Percentiles rank a stretch among this genome's conserved stretches.
phyloP scores from a whole-genome alignment of 2,797 vertebrate species.

The Enteromius argenteus region DNA sequence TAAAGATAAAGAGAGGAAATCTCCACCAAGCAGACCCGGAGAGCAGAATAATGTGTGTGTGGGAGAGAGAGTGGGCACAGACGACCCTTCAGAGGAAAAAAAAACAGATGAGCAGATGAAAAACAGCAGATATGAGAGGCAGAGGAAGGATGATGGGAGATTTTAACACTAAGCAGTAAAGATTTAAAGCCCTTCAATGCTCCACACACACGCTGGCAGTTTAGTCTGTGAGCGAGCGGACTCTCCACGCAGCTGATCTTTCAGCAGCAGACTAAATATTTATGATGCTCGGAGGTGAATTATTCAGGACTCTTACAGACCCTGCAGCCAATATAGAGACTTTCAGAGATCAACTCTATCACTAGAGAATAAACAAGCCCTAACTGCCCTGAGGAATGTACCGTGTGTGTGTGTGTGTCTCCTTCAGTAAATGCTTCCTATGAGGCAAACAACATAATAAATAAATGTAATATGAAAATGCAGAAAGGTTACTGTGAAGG shows the following conservation, averaged over 20 bases:
- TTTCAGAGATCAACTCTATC: constrained; percentile 1
- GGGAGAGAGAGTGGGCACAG: constrained; percentile 5
- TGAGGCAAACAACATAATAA: neutral
- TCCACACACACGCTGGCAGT: constrained; percentile 4
- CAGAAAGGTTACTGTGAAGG: neutral
- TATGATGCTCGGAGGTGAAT: constrained; percentile 24
- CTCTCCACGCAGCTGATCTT: constrained; percentile 18
- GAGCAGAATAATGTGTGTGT: neutral
- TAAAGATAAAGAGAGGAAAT: constrained; percentile 12
- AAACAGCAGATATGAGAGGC: constrained; percentile 3
- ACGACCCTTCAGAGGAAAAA: constrained; percentile 34
- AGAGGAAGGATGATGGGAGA: constrained; percentile 38
- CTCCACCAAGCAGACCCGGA: neutral
- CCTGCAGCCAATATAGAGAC: constrained; percentile 8
- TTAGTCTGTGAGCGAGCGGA: constrained; percentile 4
- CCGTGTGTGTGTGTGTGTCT: neutral
- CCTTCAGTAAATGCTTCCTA: neutral
- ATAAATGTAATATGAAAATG: neutral
- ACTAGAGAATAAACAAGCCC: neutral
- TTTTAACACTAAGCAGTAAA: constrained; percentile 36
- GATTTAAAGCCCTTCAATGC: constrained; percentile 27
- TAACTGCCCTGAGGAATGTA: neutral
- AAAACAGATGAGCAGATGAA: constrained; percentile 9
- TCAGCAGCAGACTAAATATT: constrained; percentile 42
- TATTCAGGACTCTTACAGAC: constrained; percentile 29